These are phyloP conservation scores for Loxodonta africana DNA, from an alignment of 2,113 vertebrate genomes.

Conservation along the genomic window DNA sequence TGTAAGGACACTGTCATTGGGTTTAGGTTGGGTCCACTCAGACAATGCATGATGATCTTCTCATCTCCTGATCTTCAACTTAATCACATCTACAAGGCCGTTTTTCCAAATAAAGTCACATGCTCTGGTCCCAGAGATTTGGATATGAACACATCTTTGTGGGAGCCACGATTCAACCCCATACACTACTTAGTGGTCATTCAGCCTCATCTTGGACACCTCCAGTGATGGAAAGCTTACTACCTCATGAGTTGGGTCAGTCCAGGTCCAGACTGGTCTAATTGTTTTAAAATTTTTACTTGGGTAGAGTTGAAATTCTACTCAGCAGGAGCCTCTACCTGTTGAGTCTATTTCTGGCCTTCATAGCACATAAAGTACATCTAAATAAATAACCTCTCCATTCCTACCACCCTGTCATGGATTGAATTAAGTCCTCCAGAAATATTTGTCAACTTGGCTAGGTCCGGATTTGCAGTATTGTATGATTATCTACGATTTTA, in stretches of 20 bases:
- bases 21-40: not conserved
- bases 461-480: too few relatives aligned
- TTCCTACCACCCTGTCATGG: not conserved
- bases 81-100: not conserved
- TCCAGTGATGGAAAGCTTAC: not conserved
- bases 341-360: conserved; percentile 5
- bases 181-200: not conserved
- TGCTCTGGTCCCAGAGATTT: not conserved
- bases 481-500: too few relatives aligned
- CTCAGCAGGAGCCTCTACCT: not conserved
- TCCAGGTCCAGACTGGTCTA: not conserved
- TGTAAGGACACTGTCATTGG: not conserved
- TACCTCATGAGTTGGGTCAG: not conserved
- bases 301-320: conserved; percentile 11
- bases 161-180: not conserved
- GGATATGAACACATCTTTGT: not conserved
- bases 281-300: conserved; percentile 1
- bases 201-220: not conserved
- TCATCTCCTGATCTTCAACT: not conserved
- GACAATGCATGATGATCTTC: not conserved
- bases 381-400: not conserved
- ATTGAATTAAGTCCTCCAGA: too few relatives aligned
- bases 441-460: too few relatives aligned
- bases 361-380: not conserved
- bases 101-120: not conserved